phyloP scores from a whole-genome alignment of 1,140 invertebrate genomes.

The Cyclina sinensis region DNA sequence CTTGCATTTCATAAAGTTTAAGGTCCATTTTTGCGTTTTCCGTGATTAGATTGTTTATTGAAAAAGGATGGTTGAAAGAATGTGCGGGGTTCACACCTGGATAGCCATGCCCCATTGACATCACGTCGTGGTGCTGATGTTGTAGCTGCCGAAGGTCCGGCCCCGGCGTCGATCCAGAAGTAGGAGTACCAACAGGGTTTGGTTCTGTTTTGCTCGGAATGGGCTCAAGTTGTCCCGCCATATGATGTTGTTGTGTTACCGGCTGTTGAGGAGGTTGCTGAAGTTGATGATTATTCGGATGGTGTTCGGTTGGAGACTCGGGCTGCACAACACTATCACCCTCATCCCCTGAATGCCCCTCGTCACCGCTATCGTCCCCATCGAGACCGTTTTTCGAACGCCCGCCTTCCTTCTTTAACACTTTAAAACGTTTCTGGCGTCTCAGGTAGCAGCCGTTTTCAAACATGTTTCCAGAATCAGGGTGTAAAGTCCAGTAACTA shows the following conservation, averaged over 20 bases:
- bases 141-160: conserved; percentile 87
- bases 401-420: conserved; percentile 96
- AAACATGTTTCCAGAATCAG: conserved; percentile 99
- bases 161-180: conserved; percentile 80
- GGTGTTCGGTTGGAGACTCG: conserved; percentile 67
- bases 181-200: conserved; percentile 64
- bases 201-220: conserved; percentile 68
- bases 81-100: conserved; percentile 78
- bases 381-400: conserved; percentile 90
- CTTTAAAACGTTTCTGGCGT: conserved; percentile 99
- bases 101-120: conserved; percentile 73
- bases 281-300: conserved; percentile 85
- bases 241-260: conserved; percentile 88
- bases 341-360: conserved; percentile 69
- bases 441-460: conserved; percentile 99
- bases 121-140: conserved; percentile 87
- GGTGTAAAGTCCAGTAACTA: conserved; percentile 99
- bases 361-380: conserved; percentile 41
- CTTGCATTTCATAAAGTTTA: conserved; percentile 84
- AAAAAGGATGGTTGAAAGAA: conserved; percentile 93
- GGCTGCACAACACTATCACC: conserved; percentile 70
- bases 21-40: conserved; percentile 84
- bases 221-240: conserved; percentile 67
- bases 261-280: conserved; percentile 84
- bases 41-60: conserved; percentile 89